Conservation (phyloP, 1,140 invertebrate species). For the Elysia chlorotica region DNA sequence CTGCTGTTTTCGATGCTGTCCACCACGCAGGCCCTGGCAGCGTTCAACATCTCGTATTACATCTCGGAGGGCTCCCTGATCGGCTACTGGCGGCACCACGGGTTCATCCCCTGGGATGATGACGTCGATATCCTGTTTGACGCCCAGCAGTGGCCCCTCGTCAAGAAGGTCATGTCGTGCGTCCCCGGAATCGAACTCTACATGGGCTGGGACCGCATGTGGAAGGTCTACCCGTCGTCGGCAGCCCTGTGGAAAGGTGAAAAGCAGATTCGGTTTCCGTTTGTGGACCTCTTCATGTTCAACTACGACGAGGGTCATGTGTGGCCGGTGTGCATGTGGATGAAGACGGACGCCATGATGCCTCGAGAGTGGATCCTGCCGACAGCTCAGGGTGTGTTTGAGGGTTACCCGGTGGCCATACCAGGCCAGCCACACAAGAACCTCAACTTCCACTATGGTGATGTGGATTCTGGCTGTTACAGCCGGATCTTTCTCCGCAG, state of each 20-base stretch:
- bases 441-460: neutral
- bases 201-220: constrained; percentile 21
- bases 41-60: constrained; percentile 19
- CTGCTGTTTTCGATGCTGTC: constrained; percentile 14
- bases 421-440: neutral
- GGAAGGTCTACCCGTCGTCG: constrained; percentile 20
- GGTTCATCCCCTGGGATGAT: constrained; percentile 23
- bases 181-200: constrained; percentile 14
- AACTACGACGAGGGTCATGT: constrained; percentile 13
- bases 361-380: neutral
- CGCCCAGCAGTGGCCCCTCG: constrained; percentile 4
- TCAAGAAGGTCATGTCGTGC: constrained; percentile 10
- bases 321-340: constrained; percentile 26
- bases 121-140: constrained; percentile 20
- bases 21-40: constrained; percentile 13
- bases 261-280: constrained; percentile 19
- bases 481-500: constrained; percentile 15
- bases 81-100: constrained; percentile 19
- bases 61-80: constrained; percentile 13
- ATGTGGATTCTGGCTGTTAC: constrained; percentile 5
- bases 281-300: constrained; percentile 18
- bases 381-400: constrained; percentile 1
- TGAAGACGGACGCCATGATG: constrained; percentile 20
- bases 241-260: constrained; percentile 13
- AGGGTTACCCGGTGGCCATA: neutral